Evolutionary conservation across 2,888 invertebrate genomes (phyloP).

Genomic region (Argynnis bischoffii): DNA sequence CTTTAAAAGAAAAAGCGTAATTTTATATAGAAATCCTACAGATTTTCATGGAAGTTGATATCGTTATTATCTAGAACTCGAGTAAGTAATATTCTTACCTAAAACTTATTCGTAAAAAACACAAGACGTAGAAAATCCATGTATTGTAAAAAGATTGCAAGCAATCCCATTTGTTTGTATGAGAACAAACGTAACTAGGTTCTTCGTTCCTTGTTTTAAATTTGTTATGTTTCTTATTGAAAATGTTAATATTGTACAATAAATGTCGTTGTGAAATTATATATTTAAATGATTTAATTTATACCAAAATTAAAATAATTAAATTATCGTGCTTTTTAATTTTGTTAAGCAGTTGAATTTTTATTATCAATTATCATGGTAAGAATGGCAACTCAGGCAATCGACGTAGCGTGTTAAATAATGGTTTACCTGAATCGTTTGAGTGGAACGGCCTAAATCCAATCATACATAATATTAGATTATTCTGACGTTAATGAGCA

Average conservation of each 20-base stretch:
- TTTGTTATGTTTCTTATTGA: no score
- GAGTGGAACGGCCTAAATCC: constrained; percentile 46
- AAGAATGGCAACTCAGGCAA: constrained; percentile 23
- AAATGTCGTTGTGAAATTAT: not conserved
- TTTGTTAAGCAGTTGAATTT: constrained; percentile 1
- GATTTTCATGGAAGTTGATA: no score
- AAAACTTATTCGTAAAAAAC: no score
- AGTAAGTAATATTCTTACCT: no score
- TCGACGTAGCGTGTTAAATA: constrained; percentile 42
- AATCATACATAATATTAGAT: constrained; percentile 45
- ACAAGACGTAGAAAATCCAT: no score
- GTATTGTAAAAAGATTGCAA: no score
- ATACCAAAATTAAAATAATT: not conserved
- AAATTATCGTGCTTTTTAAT: not conserved
- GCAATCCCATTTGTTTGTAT: no score
- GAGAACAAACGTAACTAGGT: no score
- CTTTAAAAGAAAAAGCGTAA: no score
- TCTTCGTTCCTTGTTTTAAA: no score
- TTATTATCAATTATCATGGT: not conserved
- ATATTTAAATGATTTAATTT: not conserved
- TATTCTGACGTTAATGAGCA: constrained; percentile 41
- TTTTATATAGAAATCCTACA: no score
- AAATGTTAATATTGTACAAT: not conserved
- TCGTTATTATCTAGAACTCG: no score
- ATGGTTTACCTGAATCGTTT: constrained; percentile 43